Base-by-base conservation (phyloP, 2,797 vertebrate genomes). In the Tangara arthus region DNA sequence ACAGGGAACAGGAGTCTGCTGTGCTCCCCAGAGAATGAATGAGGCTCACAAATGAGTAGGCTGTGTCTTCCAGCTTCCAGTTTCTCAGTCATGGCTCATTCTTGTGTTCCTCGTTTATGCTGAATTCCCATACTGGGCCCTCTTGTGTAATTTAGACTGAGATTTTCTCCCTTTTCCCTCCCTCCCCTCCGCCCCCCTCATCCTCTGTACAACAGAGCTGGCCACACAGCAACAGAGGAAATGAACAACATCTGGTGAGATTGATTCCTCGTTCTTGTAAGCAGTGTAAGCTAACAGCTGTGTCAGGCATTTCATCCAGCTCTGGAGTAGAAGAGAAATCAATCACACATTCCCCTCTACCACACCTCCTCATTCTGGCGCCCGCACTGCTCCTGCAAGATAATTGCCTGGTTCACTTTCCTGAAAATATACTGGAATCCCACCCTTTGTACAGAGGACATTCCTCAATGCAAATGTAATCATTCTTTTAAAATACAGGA, bases 161-260 rank as follows among this genome's bases (percentile, higher is more conserved):
- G 92, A 87, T 95, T 92, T 89, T 92, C 85, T 94, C 83, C 88
- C 63, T 56, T 91, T 91, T 93, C 79, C 53, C 78, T 78, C 72
- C 71, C 84, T 78, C 78, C 35, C 37, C 73, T 80, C 78, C 12
- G 0, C 93, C 94, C 84, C 92, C 93, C 4, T 79, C 87, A 95
- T 94, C 88, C 95, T 96, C 93, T 73, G 82, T 93, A 95, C 78
- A 91, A 95, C 82, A 96, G 95, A 90, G 82, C 91, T 95, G 93
- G 59, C 96, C 95, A 96, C 97, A 97, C 96, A 97, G 95, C 95
- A 97, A 96, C 94, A 97, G 96, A 97, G 96, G 95, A 95, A 97
- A 96, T 93, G 85, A 96, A 76, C 95, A 96, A 93, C 95, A 96
- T 94, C 95, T 97, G 96, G 92, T 73, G 71, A 92, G 94, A 95